Conservation (phyloP, 2,888 invertebrate species). For the Stenichneumon culpator region DNA sequence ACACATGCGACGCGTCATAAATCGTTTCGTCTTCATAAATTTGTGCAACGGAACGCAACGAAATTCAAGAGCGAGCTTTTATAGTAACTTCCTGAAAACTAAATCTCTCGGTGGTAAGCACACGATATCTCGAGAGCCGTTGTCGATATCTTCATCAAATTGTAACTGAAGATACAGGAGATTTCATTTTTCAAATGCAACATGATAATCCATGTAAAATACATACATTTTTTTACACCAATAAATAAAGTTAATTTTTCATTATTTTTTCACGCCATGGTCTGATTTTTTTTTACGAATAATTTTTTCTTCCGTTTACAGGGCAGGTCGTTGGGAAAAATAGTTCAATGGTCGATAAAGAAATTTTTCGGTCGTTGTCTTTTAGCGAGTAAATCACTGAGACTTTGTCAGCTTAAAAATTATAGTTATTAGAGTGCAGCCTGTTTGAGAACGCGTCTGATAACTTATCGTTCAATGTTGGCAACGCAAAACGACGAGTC, state of each 20-base stretch:
- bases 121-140: neutral
- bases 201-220: neutral
- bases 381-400: neutral
- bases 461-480: neutral
- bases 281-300: neutral
- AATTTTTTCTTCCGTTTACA: neutral
- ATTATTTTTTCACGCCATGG: neutral
- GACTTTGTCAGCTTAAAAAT: neutral
- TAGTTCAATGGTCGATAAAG: neutral
- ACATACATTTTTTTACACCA: too few species aligned
- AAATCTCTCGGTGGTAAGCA: neutral
- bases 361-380: neutral
- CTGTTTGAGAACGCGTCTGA: neutral
- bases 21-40: constrained; percentile 12
- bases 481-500: neutral
- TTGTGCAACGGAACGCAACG: constrained; percentile 10
- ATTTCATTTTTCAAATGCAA: neutral
- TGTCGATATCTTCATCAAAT: neutral
- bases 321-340: neutral
- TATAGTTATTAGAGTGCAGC: neutral
- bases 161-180: neutral
- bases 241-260: too few species aligned
- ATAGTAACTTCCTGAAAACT: neutral
- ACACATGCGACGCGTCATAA: constrained; percentile 18
- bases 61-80: neutral